Evolutionary conservation across 2,888 invertebrate genomes (phyloP), one percentile per base, ranked within the genome.

Genomic region (Chaetoderma sp.): DNA sequence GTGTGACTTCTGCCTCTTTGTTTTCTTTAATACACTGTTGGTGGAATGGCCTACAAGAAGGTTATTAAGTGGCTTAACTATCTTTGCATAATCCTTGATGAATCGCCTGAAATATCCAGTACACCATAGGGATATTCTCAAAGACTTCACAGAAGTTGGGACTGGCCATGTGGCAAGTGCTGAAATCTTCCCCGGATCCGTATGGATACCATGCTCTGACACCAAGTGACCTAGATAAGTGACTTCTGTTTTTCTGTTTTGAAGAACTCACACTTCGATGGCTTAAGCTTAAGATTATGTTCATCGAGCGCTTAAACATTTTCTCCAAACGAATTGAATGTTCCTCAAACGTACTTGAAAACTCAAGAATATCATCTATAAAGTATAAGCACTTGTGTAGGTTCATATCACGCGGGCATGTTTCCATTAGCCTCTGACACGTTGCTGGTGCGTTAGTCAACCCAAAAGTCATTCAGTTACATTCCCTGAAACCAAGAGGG

Each of bases 381-480:
- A 76, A 72, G 13, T 68, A 47, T 0, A 72, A 54, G 33, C 52
- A 63, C 16, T n/a, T n/a, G n/a, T n/a, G n/a, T n/a, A n/a, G n/a
- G n/a, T n/a, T n/a, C n/a, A n/a, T n/a, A 6, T 68, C 71, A 13
- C 65, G 36, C 13, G 71, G 42, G 10, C 69, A 63, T 4, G 32
- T 21, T 23, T 74, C 70, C 67, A 75, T 74, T n/a, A 76, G 39
- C 13, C 71, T 25, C 32, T 68, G 50, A 68, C 72, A 77, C n/a
- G 67, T 75, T 4, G 72, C 68, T 8, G 73, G 72, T 0, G 68
- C 66, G 58, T 71, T 75, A 36, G 61, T 64, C 3, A 74, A 42
- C 2, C 73, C 74, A 47, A 74, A 71, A 2, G 69, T 65, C 69
- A 74, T 60, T 2, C 52, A 60, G 16, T 56, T 67, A 25, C 65